Evolutionary conservation across 1,140 invertebrate genomes (phyloP), one percentile per base, ranked within the genome.

Genomic region (Hypothenemus hampei): DNA sequence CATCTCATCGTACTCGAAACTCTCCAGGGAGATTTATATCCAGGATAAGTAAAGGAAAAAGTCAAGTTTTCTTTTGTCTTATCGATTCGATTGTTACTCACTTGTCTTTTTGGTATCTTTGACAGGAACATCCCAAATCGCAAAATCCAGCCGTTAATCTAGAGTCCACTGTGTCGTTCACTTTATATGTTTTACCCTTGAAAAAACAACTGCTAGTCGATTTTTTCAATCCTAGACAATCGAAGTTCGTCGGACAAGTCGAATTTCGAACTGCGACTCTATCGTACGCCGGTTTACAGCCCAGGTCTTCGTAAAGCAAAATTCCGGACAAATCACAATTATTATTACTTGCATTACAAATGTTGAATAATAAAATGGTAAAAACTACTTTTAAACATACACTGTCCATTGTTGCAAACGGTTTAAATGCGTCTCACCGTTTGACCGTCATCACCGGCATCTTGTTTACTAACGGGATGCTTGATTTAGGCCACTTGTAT

Each of bases 281-380:
- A 13, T 52, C 59, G 23, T 43, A 58, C 1, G 16, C 18, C 6
- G 59, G 44, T 43, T 39, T 50, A 13, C 59, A 61, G 3, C 59
- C 59, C 39, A 61, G 36, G 24, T 61, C 59, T 58, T 61, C 59
- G 21, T 61, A 61, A 4, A 61, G 13, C 3, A 58, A 15, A 10
- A 35, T 58, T n/a, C 59, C 59, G 4, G 23, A 15, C n/a, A 33
- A 29, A 19, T 52, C 49, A 29, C 49, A 52, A 13, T 43, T 52
- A 31, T 52, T n/a, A n/a, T n/a, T n/a, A n/a, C n/a, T n/a, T n/a
- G n/a, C n/a, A n/a, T n/a, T n/a, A n/a, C n/a, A n/a, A n/a, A n/a
- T n/a, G n/a, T n/a, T n/a, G n/a, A n/a, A n/a, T n/a, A n/a, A n/a
- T n/a, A n/a, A n/a, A n/a, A n/a, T n/a, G n/a, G n/a, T n/a, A n/a